A percentile compares a stretch with the other conserved stretches of the same genome.
phyloP scores from a whole-genome alignment of 2,888 invertebrate species.

The Leucophenga montana region DNA sequence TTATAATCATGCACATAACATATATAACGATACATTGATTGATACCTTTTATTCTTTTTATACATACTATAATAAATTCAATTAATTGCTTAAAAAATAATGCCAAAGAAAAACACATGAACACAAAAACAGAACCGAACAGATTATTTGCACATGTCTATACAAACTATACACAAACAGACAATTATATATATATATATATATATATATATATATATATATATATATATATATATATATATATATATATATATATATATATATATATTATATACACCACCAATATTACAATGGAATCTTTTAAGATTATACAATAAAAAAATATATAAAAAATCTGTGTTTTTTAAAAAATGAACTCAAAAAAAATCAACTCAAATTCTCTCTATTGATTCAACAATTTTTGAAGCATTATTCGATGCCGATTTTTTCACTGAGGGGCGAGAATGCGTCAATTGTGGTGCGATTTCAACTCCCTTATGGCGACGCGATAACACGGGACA shows the following conservation, averaged over 20 bases:
- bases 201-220: no score
- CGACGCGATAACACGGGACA: slow-evolving; percentile 98
- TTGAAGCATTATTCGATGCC: slow-evolving; percentile 74
- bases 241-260: no score
- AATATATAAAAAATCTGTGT: slow-evolving; percentile 31
- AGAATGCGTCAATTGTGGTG: slow-evolving; percentile 98
- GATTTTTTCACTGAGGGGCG: slow-evolving; percentile 85
- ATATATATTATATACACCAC: slow-evolving; percentile 7
- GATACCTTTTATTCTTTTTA: neutral
- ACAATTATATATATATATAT: no score
- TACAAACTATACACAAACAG: slow-evolving; percentile 35
- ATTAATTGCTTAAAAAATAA: slow-evolving; percentile 66
- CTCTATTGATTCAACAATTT: slow-evolving; percentile 45
- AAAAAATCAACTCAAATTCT: slow-evolving; percentile 14
- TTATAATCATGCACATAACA: no score
- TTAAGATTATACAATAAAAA: slow-evolving; percentile 31
- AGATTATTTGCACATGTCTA: slow-evolving; percentile 32
- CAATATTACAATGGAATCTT: no score
- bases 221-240: no score
- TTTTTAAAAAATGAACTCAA: slow-evolving; percentile 32
- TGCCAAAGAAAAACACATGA: slow-evolving; percentile 36
- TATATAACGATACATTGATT: neutral
- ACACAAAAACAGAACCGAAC: slow-evolving; percentile 37
- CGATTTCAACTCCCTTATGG: slow-evolving; percentile 98
- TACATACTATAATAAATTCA: slow-evolving; percentile 72